Conservation (phyloP, 2,113 vertebrate species). For the Cranoglanis bouderius region DNA sequence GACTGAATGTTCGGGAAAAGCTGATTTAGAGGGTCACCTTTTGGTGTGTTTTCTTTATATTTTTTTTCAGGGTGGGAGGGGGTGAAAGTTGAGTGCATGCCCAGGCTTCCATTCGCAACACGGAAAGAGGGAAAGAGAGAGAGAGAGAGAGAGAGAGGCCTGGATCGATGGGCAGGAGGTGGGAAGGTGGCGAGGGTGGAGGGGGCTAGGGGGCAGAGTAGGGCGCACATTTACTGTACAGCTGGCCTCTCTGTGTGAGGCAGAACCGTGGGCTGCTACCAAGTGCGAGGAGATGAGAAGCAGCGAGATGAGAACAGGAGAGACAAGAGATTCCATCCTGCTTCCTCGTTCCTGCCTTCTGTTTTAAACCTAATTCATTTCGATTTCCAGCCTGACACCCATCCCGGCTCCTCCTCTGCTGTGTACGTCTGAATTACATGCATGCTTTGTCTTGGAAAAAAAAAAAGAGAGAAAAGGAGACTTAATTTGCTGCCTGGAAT, state of each 20-base stretch:
- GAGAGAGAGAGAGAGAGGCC: conserved; percentile 89
- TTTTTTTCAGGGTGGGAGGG: conserved; percentile 46
- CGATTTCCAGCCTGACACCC: conserved; percentile 57
- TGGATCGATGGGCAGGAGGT: conserved; percentile 88
- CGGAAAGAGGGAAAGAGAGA: conserved; percentile 58
- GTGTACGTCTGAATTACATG: conserved; percentile 39
- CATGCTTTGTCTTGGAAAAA: conserved; percentile 15
- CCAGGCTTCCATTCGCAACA: conserved; percentile 82
- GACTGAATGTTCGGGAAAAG: conserved; percentile 68
- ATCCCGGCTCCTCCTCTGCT: conserved; percentile 71
- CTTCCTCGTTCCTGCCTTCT: conserved; percentile 60
- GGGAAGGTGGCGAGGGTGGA: conserved; percentile 40
- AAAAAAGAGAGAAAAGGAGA: background rate
- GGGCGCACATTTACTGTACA: conserved; percentile 98
- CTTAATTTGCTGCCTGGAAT: conserved; percentile 22
- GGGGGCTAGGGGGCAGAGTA: conserved; percentile 82
- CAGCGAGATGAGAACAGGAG: conserved; percentile 88
- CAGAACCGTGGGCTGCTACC: conserved; percentile 93
- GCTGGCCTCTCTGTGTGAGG: conserved; percentile 99
- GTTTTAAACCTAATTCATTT: conserved; percentile 38
- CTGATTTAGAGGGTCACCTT: conserved; percentile 92
- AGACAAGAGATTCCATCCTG: conserved; percentile 66
- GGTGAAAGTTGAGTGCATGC: conserved; percentile 95
- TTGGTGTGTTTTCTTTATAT: conserved; percentile 69
- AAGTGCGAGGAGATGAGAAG: conserved; percentile 85